phyloP scores from a whole-genome alignment of 2,797 vertebrate species.

The Euthynnus affinis region DNA sequence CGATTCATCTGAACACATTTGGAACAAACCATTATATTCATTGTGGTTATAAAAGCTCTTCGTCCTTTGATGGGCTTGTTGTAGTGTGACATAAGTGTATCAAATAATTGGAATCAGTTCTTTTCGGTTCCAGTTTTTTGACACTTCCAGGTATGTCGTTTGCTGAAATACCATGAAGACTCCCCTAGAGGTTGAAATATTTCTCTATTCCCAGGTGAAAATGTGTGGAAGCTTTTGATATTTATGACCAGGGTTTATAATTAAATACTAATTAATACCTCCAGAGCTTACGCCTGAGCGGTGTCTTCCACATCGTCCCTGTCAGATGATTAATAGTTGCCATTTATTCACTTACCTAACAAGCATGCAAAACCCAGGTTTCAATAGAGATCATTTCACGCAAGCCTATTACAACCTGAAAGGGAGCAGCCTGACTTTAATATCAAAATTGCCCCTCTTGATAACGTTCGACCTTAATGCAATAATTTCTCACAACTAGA shows the following conservation, averaged over 20 bases:
- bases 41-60: no score
- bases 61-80: no score
- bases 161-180: neutral
- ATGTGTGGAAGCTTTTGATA: constrained; percentile 86
- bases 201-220: constrained; percentile 73
- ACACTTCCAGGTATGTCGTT: neutral
- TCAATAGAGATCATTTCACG: constrained; percentile 83
- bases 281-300: constrained; percentile 83
- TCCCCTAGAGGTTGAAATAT: neutral
- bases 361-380: constrained; percentile 79
- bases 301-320: constrained; percentile 85
- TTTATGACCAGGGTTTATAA: constrained; percentile 90
- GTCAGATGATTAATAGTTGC: constrained; percentile 90
- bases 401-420: constrained; percentile 81
- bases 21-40: no score
- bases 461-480: constrained; percentile 55
- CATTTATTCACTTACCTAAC: constrained; percentile 45
- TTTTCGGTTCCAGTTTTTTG: neutral
- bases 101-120: neutral
- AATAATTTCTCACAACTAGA: constrained; percentile 73
- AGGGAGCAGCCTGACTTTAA: constrained; percentile 80
- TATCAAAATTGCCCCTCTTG: constrained; percentile 35
- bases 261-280: constrained; percentile 94
- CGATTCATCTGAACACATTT: no score
- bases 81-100: no score